These are phyloP conservation scores for Philhelius pedissequus DNA, from an alignment of 2,888 invertebrate species.

Conservation along the genomic window DNA sequence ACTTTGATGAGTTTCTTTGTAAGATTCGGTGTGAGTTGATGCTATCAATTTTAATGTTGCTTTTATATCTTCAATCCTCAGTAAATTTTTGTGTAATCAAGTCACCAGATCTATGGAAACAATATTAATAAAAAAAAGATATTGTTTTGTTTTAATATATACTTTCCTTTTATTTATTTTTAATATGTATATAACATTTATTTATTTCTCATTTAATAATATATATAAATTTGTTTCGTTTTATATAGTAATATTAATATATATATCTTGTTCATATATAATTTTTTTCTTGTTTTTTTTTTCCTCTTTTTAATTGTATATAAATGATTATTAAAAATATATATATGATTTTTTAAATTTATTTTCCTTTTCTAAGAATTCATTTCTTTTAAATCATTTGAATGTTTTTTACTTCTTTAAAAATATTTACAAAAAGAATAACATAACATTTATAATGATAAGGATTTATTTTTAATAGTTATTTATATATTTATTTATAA, in stretches of 20 bases:
- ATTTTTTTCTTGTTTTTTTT: constrained; percentile 51
- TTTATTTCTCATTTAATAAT: constrained; percentile 69
- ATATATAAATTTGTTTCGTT: constrained; percentile 67
- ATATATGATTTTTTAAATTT: constrained; percentile 66
- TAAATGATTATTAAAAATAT: constrained; percentile 69
- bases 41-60: too few species aligned
- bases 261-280: constrained; percentile 68
- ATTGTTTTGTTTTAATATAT: constrained; percentile 58
- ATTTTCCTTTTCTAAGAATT: constrained; percentile 40
- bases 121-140: neutral
- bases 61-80: too few species aligned
- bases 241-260: constrained; percentile 67
- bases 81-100: too few species aligned
- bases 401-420: constrained; percentile 39
- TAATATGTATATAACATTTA: constrained; percentile 69
- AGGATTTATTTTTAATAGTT: constrained; percentile 38
- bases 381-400: constrained; percentile 16
- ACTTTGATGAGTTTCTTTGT: too few species aligned
- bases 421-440: constrained; percentile 67
- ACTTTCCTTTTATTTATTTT: constrained; percentile 68
- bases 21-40: neutral
- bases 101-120: too few species aligned
- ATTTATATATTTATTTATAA: constrained; percentile 48
- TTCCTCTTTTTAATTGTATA: constrained; percentile 62
- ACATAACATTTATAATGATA: constrained; percentile 67